Conservation (phyloP, 1,140 invertebrate species). For the Panulirus ornatus region DNA sequence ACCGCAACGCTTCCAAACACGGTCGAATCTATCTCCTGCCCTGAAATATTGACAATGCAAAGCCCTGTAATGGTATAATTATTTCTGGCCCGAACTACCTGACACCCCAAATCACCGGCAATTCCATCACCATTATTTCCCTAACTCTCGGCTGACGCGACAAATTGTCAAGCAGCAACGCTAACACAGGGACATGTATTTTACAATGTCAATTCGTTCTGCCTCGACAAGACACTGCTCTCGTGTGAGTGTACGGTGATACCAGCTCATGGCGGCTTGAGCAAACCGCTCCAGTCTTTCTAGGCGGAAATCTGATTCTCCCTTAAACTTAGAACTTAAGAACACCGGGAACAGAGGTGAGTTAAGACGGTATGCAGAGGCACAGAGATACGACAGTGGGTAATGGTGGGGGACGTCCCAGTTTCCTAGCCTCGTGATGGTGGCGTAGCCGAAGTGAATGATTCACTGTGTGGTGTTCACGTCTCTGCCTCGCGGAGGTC, state of each 20-base stretch:
- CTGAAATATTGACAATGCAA: conserved; percentile 12
- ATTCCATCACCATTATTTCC: conserved; percentile 19
- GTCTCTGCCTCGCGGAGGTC: no score
- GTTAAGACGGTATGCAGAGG: no score
- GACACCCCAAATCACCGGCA: neutral
- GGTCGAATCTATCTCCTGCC: neutral
- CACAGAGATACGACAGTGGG: no score
- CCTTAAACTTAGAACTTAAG: no score
- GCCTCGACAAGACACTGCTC: neutral
- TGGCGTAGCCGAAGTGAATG: no score
- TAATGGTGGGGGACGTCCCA: no score
- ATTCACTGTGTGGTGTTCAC: no score
- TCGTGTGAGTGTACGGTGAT: neutral
- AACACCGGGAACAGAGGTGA: no score
- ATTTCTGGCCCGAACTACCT: neutral
- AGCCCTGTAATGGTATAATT: conserved; percentile 16
- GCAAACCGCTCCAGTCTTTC: no score
- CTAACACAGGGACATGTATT: conserved; percentile 13
- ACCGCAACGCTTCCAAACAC: neutral
- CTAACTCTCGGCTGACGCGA: conserved; percentile 5
- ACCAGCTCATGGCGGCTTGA: neutral
- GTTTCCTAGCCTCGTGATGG: no score
- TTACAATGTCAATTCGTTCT: neutral
- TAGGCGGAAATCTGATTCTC: no score
- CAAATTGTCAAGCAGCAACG: conserved; percentile 19